Evolutionary conservation across 2,888 invertebrate species (phyloP).

Genomic region (Caenorhabditis sinica): DNA sequence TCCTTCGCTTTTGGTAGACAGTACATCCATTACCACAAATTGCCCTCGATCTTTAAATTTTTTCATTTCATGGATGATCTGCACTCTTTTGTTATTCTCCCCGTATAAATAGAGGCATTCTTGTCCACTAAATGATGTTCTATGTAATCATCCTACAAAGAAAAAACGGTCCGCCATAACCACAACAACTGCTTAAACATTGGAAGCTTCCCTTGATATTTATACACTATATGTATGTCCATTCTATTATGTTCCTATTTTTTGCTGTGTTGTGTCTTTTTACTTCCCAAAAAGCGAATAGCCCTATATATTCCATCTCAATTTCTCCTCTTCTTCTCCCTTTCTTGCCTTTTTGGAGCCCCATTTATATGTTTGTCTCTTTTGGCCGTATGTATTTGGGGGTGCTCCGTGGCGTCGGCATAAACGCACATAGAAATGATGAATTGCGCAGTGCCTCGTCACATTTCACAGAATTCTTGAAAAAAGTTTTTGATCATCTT

Average conservation of each 20-base stretch:
- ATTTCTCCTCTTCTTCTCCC: constrained; percentile 43
- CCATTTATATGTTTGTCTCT: constrained; percentile 48
- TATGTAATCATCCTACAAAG: constrained; percentile 38
- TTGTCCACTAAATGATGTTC: neutral
- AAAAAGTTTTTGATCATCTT: constrained; percentile 21
- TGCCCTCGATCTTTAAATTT: constrained; percentile 35
- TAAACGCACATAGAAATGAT: constrained; percentile 66
- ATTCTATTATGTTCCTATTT: constrained; percentile 42
- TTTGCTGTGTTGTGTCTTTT: constrained; percentile 28
- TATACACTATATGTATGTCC: constrained; percentile 19
- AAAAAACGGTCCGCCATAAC: constrained; percentile 34
- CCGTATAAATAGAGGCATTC: constrained; percentile 37
- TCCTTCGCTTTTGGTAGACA: neutral
- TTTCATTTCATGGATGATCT: constrained; percentile 24
- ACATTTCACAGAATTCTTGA: constrained; percentile 34
- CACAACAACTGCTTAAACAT: constrained; percentile 60
- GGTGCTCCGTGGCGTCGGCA: constrained; percentile 62
- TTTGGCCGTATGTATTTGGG: constrained; percentile 34
- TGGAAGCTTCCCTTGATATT: constrained; percentile 37
- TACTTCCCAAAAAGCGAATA: constrained; percentile 8
- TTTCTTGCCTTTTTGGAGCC: constrained; percentile 57
- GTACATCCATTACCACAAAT: constrained; percentile 11
- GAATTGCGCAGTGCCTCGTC: constrained; percentile 63
- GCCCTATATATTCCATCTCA: constrained; percentile 60
- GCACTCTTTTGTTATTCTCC: neutral